Base-by-base conservation (phyloP, 2,888 invertebrate genomes). In the Eumerus sabulonum region DNA sequence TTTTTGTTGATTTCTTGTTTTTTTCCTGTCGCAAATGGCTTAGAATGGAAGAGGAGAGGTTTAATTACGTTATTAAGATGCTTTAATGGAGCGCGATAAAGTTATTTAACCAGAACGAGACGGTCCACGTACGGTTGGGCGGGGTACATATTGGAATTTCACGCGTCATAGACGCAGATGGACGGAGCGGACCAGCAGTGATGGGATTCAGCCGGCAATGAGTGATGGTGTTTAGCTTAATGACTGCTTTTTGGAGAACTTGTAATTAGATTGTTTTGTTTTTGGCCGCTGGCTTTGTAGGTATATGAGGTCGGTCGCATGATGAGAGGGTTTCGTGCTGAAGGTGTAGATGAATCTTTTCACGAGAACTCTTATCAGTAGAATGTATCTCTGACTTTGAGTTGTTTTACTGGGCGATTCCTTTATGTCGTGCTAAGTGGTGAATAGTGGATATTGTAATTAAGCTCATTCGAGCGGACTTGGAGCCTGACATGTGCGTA, bases 1-100 rank as follows among this genome's bases (percentile, higher is more conserved):
- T 27, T 27, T 27, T n/a, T n/a, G n/a, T n/a, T n/a, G n/a, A n/a
- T n/a, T n/a, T n/a, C n/a, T n/a, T n/a, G n/a, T n/a, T n/a, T 7
- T 27, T 27, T 27, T 27, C 7, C 27, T 7, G 3, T 27, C 7
- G 27, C 27, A 27, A 27, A n/a, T 27, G 48, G 51, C 51, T 47
- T 48, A 56, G 56, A 27, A 56, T 57, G 62, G 9, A n/a, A n/a
- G 51, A 36, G 44, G 27, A 14, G 45, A 19, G 27, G 51, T 63
- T 63, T 77, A 77, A 73, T 77, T 67, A 73, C 62, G 47, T 67
- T 63, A 73, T 68, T 73, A 77, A 67, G 62, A 47, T 16, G 47
- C 40, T 47, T 73, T 71, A 73, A 73, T 67, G 67, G 40, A 40
- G 50, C 16, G 27, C 47, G 53, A 63, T 62, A 14, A 13, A 48